Base-by-base conservation (phyloP, 2,888 invertebrate genomes). In the Drosophila seclusa region DNA sequence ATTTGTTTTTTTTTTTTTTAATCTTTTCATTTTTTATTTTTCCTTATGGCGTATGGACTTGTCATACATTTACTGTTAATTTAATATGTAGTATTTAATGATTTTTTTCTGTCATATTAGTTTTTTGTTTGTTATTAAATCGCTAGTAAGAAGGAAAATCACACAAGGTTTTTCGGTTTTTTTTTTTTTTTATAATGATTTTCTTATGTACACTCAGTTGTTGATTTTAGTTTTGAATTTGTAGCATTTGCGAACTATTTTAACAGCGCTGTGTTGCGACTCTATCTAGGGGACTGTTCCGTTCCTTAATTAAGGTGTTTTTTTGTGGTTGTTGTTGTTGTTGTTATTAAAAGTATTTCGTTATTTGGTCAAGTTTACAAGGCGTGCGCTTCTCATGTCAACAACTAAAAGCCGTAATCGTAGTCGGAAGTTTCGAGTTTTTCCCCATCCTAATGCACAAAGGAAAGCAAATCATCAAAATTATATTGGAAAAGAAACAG, bases 101-200 rank as follows among this genome's bases (percentile, higher is more conserved):
- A 49, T 65, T 68, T 66, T 55, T 4, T 18, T 36, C 1, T 36
- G 49, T 77, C 63, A 80, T 73, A 61, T 63, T 60, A 50, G 55
- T 66, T 21, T 16, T 60, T 29, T 36, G 57, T 59, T 52, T 65
- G 40, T 69, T 65, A 63, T 70, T 84, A 88, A 83, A 67, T 79
- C 60, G 83, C 80, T 87, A 85, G 64, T 82, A 84, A 87, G 89
- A 82, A 82, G 80, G 80, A 85, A 84, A 85, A 89, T 85, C 85
- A 89, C 84, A 89, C 84, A 75, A 82, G 57, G 52, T 66, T 78
- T 78, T 81, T 68, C 62, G 36, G 64, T 67, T 54, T 68, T 24
- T 36, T 63, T 48, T 65, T 53, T 21, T 63, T 38, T 68, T 59
- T 66, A 65, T 2, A 45, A 67, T 66, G 72, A 58, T 58, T 68